A percentile compares a stretch with the other conserved stretches of the same genome.
Conservation (phyloP, 2,888 invertebrate genomes). For the Lithophane ornitopus region DNA sequence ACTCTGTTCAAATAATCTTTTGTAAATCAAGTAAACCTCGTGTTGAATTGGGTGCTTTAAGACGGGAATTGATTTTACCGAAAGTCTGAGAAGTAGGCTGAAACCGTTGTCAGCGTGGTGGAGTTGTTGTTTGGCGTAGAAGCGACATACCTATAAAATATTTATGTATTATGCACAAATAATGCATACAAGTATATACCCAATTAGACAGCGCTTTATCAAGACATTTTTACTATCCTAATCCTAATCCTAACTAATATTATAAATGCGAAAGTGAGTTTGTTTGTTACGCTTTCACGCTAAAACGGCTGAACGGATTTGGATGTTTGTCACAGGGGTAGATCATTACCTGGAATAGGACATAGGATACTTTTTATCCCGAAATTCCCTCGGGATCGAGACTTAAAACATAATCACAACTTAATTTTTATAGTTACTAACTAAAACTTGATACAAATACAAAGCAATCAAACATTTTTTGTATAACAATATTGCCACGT, state of each 20-base stretch:
- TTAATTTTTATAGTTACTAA: not conserved
- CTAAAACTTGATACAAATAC: not conserved
- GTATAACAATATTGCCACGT: constrained; percentile 21
- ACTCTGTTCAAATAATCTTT: constrained; percentile 51
- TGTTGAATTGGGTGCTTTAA: constrained; percentile 15
- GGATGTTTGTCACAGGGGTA: no score
- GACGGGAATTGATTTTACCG: constrained; percentile 19
- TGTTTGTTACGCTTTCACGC: no score
- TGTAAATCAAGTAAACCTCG: constrained; percentile 49
- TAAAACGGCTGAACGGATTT: no score
- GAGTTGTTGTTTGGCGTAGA: no score
- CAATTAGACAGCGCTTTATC: not conserved
- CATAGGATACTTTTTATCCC: no score
- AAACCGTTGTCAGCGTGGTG: not conserved
- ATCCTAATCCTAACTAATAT: no score
- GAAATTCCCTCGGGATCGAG: no score
- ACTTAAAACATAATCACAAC: not conserved
- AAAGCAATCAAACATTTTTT: constrained; percentile 11
- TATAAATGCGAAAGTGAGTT: no score
- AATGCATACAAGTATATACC: not conserved
- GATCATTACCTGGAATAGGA: no score
- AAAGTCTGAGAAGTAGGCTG: not conserved
- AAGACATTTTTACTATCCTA: not conserved
- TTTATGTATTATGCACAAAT: not conserved
- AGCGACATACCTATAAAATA: not conserved